Evolutionary conservation across 2,113 vertebrate genomes (phyloP).

Genomic region (Gymnorhina tibicen): DNA sequence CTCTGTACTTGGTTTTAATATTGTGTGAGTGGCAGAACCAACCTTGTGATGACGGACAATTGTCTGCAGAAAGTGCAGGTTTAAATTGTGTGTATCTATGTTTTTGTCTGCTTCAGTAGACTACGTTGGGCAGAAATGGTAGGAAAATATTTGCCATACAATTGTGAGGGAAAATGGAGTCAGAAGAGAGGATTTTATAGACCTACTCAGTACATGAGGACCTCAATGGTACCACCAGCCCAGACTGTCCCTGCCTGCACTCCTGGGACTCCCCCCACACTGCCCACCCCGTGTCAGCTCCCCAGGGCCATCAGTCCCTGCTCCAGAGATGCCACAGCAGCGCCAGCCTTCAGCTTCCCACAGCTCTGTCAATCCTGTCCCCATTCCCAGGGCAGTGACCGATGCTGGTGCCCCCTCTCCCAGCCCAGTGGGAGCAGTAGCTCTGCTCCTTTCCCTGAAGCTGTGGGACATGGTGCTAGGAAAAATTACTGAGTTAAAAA

Average conservation of each 20-base stretch:
- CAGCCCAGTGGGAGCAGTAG: not conserved
- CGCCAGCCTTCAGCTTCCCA: not conserved
- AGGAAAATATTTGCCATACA: not conserved
- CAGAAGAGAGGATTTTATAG: not conserved
- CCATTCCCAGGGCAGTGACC: not conserved
- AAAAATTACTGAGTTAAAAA: not conserved
- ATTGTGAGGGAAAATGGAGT: not conserved
- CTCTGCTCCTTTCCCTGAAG: not conserved
- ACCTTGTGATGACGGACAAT: not conserved
- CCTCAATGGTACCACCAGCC: not conserved
- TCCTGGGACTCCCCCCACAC: too few relatives aligned
- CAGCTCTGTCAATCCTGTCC: not conserved
- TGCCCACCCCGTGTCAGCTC: not conserved
- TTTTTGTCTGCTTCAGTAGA: not conserved
- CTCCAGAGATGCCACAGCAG: not conserved
- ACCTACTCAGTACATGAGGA: not conserved
- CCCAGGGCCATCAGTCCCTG: not conserved
- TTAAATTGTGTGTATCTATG: not conserved
- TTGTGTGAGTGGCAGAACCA: not conserved
- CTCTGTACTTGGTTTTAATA: not conserved
- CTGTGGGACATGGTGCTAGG: accelerated
- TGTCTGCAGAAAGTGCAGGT: not conserved
- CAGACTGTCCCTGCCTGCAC: not conserved
- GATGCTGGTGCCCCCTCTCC: not conserved
- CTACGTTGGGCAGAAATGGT: not conserved